A percentile compares a stretch with the other conserved stretches of the same genome.
phyloP scores from a whole-genome alignment of 2,888 invertebrate genomes.

The Ariolimax columbianus region DNA sequence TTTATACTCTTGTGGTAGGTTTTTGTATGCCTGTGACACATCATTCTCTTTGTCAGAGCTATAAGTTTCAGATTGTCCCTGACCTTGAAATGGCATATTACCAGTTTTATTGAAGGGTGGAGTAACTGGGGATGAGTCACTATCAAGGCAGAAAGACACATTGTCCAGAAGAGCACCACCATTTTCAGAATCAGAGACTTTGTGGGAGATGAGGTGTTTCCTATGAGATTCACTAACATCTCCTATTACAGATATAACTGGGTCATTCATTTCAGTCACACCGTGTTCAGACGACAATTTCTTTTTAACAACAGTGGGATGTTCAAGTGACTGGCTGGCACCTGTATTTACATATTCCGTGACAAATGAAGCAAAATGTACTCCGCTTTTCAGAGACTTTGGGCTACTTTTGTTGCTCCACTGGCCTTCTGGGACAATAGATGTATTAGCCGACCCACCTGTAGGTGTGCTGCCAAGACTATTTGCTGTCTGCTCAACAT shows the following conservation, averaged over 20 bases:
- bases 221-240: conserved; percentile 29
- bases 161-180: conserved; percentile 19
- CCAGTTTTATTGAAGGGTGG: conserved; percentile 58
- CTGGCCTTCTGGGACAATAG: conserved; percentile 54
- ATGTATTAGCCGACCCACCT: conserved; percentile 55
- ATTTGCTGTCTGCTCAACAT: conserved; percentile 43
- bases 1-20: conserved; percentile 4
- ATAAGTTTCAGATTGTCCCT: conserved; percentile 61
- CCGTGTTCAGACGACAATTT: conserved; percentile 62
- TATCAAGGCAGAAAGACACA: conserved; percentile 66
- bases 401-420: conserved; percentile 66
- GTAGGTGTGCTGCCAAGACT: conserved; percentile 48
- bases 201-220: neutral
- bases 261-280: neutral
- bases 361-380: conserved; percentile 71
- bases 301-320: conserved; percentile 65
- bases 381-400: conserved; percentile 69
- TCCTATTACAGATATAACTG: conserved; percentile 31
- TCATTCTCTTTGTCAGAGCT: conserved; percentile 73
- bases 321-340: conserved; percentile 49
- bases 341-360: conserved; percentile 68
- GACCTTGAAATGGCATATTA: conserved; percentile 60
- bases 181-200: conserved; percentile 19
- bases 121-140: conserved; percentile 57
- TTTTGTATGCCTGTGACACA: neutral